A percentile compares a stretch with the other conserved stretches of the same genome.
Evolutionary conservation across 23 tunicate species (phyloP).

Genomic region (Ascidia mentula): DNA sequence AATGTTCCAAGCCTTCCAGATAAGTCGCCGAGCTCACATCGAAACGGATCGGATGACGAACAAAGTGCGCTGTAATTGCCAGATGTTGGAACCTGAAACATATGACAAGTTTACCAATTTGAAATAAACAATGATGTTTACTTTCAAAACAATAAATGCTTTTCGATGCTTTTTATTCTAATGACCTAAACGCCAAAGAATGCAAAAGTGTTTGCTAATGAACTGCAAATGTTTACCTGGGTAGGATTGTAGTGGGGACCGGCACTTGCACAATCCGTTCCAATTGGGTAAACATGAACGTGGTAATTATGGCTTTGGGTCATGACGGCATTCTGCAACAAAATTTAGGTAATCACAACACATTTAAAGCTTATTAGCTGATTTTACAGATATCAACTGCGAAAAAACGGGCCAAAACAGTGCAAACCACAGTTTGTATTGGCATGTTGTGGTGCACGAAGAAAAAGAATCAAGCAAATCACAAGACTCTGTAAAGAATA

Average conservation of each 20-base stretch:
- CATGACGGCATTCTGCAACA: slow-evolving; percentile 21
- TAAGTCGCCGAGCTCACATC: slow-evolving; percentile 89
- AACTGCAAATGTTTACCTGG: slow-evolving; percentile 34
- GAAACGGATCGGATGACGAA: slow-evolving; percentile 40
- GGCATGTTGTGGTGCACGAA: neutral
- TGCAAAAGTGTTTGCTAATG: too few relatives aligned
- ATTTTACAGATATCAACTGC: neutral
- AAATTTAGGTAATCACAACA: too few relatives aligned
- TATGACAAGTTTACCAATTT: too few relatives aligned
- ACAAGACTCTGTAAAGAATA: too few relatives aligned
- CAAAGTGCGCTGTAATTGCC: slow-evolving; percentile 43
- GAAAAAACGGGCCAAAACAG: neutral
- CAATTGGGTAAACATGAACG: slow-evolving; percentile 63
- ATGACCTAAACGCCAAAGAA: neutral
- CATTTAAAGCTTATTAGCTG: too few relatives aligned
- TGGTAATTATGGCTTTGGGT: slow-evolving; percentile 63
- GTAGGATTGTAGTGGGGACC: slow-evolving; percentile 88
- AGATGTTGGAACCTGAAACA: neutral
- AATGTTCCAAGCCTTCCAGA: slow-evolving; percentile 35
- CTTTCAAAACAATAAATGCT: too few relatives aligned
- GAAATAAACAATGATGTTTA: too few relatives aligned
- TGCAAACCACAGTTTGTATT: too few relatives aligned
- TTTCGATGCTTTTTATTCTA: too few relatives aligned
- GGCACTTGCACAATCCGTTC: slow-evolving; percentile 69
- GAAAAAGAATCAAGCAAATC: neutral